A percentile compares a stretch with the other conserved stretches of the same genome.
phyloP scores from a whole-genome alignment of 2,113 vertebrate species.

The Toxostoma redivivum region DNA sequence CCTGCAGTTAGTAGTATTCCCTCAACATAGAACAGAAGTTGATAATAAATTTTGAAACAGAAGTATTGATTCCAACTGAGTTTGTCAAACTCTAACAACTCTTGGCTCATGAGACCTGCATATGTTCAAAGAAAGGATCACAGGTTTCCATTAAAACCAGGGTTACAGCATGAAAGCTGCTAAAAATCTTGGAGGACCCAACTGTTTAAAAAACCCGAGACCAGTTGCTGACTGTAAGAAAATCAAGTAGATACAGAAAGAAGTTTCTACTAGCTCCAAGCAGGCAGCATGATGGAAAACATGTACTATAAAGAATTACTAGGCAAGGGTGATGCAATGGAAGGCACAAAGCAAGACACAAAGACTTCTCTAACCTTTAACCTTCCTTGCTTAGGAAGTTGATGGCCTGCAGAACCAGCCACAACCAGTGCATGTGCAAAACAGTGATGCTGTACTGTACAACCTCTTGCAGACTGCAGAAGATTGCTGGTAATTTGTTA shows the following conservation, averaged over 20 bases:
- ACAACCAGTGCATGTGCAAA: not conserved
- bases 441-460: accelerated
- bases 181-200: not conserved
- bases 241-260: not conserved
- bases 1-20: not conserved
- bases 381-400: not conserved
- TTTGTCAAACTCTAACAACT: not conserved
- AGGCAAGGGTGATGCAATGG: not conserved
- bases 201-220: not conserved
- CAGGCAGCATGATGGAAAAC: not conserved
- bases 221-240: not conserved
- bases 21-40: not conserved
- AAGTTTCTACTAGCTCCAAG: not conserved
- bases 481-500: not conserved
- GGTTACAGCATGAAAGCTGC: not conserved
- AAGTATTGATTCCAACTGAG: not conserved
- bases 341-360: not conserved
- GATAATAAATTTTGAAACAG: not conserved
- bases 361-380: not conserved
- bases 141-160: not conserved
- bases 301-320: not conserved
- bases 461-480: not conserved
- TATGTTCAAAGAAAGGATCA: not conserved
- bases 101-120: not conserved
- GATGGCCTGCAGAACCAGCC: not conserved